phyloP scores from a whole-genome alignment of 2,797 vertebrate genomes.

The Spheniscus humboldti region DNA sequence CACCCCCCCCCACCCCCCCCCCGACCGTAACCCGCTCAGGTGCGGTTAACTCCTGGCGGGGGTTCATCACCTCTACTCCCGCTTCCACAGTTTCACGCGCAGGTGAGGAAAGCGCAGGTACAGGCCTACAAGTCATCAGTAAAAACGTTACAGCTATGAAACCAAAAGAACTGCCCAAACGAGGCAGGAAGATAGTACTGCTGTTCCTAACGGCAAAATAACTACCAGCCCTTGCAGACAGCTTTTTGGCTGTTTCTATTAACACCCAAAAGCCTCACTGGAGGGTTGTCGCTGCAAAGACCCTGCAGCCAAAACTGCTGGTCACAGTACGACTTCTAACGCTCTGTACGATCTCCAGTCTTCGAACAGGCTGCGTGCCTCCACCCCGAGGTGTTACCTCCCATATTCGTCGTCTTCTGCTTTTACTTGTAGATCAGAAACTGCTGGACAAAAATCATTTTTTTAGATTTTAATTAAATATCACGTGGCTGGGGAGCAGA shows the following conservation, averaged over 20 bases:
- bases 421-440: background rate
- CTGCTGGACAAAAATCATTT: background rate
- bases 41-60: accelerated
- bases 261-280: background rate
- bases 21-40: accelerated
- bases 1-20: background rate
- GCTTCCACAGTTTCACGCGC: background rate
- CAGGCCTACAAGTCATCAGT: accelerated
- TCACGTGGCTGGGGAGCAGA: background rate
- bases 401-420: accelerated
- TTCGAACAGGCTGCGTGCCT: background rate
- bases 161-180: background rate
- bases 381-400: background rate
- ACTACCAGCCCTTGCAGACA: background rate
- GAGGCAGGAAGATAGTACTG: background rate
- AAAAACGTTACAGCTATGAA: accelerated
- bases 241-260: background rate
- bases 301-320: background rate
- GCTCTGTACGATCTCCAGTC: background rate
- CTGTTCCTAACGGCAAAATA: background rate
- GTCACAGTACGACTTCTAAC: accelerated
- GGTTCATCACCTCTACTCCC: background rate
- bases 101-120: accelerated
- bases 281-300: background rate
- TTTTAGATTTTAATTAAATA: background rate